A percentile compares a stretch with the other conserved stretches of the same genome.
phyloP scores from a whole-genome alignment of 2,888 invertebrate genomes.

The Eurytoma californica region DNA sequence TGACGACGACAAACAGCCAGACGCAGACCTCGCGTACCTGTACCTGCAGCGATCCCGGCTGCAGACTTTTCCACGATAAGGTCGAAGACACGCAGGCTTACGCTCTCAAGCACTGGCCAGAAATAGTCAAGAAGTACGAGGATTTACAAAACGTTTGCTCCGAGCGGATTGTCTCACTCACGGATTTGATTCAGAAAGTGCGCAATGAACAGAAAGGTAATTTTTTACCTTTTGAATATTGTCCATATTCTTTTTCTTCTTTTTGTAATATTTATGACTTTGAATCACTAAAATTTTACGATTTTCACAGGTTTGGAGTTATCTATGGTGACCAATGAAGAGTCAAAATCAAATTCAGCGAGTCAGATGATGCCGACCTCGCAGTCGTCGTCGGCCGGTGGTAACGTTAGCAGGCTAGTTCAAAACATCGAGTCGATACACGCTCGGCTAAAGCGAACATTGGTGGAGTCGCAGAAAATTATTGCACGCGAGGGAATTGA shows the following conservation, averaged over 20 bases:
- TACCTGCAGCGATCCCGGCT: constrained; percentile 66
- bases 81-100: constrained; percentile 60
- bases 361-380: constrained; percentile 5
- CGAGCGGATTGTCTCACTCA: constrained; percentile 78
- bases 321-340: constrained; percentile 62
- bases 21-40: constrained; percentile 56
- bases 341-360: constrained; percentile 49
- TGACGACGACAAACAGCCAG: not conserved
- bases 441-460: constrained; percentile 65
- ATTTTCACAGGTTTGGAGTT: constrained; percentile 64
- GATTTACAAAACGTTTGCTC: constrained; percentile 77
- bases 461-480: constrained; percentile 67
- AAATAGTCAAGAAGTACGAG: constrained; percentile 74
- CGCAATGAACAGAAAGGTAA: constrained; percentile 76
- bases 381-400: constrained; percentile 58
- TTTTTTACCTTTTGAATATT: not conserved
- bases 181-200: constrained; percentile 78
- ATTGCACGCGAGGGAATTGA: constrained; percentile 58
- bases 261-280: not conserved
- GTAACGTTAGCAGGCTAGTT: constrained; percentile 64
- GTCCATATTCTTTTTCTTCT: too few relatives aligned
- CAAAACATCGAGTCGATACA: constrained; percentile 69
- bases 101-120: constrained; percentile 63
- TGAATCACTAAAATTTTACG: not conserved
- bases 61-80: constrained; percentile 63